Conservation (phyloP, 1,140 invertebrate species). For the Hestina assimilis region DNA sequence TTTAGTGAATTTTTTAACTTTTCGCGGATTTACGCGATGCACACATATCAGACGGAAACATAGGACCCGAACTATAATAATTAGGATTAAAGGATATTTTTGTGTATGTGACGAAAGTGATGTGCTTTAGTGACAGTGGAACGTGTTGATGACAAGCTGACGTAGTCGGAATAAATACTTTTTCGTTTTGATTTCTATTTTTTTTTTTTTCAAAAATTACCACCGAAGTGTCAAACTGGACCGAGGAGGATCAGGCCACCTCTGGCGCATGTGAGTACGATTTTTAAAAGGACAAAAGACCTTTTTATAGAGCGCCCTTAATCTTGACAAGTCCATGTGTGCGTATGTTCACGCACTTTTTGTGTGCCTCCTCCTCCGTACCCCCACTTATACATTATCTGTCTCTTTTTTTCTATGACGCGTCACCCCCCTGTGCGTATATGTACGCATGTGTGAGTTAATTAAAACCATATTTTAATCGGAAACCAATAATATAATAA, state of each 20-base stretch:
- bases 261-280: constrained; percentile 74
- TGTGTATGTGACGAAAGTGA: constrained; percentile 59
- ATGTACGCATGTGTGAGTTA: constrained; percentile 57
- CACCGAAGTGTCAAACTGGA: constrained; percentile 76
- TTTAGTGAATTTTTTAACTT: constrained; percentile 66
- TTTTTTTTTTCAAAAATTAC: constrained; percentile 72
- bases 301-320: constrained; percentile 49
- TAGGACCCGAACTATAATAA: constrained; percentile 71
- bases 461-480: constrained; percentile 76
- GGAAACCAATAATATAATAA: constrained; percentile 61
- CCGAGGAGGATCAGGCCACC: constrained; percentile 69
- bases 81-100: constrained; percentile 46
- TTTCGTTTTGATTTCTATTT: constrained; percentile 43
- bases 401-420: constrained; percentile 72
- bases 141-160: constrained; percentile 61
- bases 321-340: constrained; percentile 57
- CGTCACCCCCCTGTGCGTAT: constrained; percentile 48
- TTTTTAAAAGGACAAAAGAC: constrained; percentile 20
- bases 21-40: too few species aligned
- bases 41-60: constrained; percentile 75
- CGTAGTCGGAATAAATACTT: constrained; percentile 48
- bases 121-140: constrained; percentile 67
- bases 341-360: constrained; percentile 69
- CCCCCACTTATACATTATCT: constrained; percentile 69
- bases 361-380: constrained; percentile 57